A percentile compares a stretch with the other conserved stretches of the same genome.
Conservation (phyloP, 2,113 vertebrate genomes). For the Anoplopoma fimbria region DNA sequence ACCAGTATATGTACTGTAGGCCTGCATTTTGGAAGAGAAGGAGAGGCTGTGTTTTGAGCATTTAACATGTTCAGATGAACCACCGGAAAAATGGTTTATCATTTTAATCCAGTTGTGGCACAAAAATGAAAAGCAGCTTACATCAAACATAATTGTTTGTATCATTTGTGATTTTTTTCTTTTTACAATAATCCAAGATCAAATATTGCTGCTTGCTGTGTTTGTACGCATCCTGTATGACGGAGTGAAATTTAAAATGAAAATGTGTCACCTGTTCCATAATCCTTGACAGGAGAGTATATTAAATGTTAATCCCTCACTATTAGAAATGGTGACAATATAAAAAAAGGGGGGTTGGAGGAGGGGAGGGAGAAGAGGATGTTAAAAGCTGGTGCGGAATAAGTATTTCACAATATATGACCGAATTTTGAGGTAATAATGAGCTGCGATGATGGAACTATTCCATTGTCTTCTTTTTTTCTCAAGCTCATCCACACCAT, state of each 20-base stretch:
- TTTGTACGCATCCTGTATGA: slow-evolving; percentile 41
- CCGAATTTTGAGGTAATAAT: slow-evolving; percentile 41
- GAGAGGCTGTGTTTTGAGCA: slow-evolving; percentile 9
- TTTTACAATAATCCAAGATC: slow-evolving; percentile 63
- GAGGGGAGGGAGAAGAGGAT: background rate
- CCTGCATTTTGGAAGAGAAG: background rate
- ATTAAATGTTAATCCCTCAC: slow-evolving; percentile 77
- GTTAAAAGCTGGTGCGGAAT: slow-evolving; percentile 21
- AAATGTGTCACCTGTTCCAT: slow-evolving; percentile 74
- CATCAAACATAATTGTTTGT: slow-evolving; percentile 66
- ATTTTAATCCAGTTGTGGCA: slow-evolving; percentile 62
- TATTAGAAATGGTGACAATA: slow-evolving; percentile 64
- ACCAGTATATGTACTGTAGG: background rate
- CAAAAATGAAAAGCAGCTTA: slow-evolving; percentile 63
- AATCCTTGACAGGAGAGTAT: slow-evolving; percentile 70
- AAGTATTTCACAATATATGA: slow-evolving; percentile 27
- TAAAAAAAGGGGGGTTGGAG: background rate
- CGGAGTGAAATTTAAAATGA: slow-evolving; percentile 54
- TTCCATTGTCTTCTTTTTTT: slow-evolving; percentile 13
- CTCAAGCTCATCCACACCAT: slow-evolving; percentile 20
- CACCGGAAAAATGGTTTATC: slow-evolving; percentile 48
- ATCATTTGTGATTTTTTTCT: slow-evolving; percentile 70
- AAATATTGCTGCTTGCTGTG: slow-evolving; percentile 51
- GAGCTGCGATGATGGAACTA: slow-evolving; percentile 37
- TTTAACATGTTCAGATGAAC: slow-evolving; percentile 41